Evolutionary conservation across 2,113 vertebrate species (phyloP).

Genomic region (Trochalopteron elliotii): DNA sequence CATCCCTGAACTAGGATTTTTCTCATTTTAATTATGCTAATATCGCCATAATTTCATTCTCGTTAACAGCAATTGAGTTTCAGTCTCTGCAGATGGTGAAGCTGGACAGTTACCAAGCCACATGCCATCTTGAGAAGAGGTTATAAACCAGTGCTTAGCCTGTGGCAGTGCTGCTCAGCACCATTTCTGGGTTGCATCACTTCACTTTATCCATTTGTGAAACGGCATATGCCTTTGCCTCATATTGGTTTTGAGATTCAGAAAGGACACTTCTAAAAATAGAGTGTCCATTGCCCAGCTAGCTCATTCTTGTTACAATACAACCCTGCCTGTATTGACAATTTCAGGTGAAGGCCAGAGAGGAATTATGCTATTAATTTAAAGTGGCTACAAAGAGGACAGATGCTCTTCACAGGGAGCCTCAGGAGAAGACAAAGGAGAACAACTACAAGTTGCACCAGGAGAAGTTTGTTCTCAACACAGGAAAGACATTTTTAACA

Average conservation of each 20-base stretch:
- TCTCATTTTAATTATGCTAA: slow-evolving; percentile 66
- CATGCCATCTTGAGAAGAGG: slow-evolving; percentile 14
- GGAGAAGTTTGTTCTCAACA: background rate
- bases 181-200: background rate
- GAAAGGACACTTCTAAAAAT: background rate
- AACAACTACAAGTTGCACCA: accelerated
- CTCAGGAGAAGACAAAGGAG: background rate
- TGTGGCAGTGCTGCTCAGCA: background rate
- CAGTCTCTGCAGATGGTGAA: slow-evolving; percentile 40
- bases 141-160: slow-evolving; percentile 1
- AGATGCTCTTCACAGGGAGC: background rate
- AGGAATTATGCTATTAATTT: background rate
- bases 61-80: slow-evolving; percentile 61
- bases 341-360: background rate
- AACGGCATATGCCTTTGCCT: background rate
- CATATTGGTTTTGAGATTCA: background rate
- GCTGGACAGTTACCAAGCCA: slow-evolving; percentile 36
- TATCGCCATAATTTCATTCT: slow-evolving; percentile 59
- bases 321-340: background rate
- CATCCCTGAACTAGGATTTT: slow-evolving; percentile 57
- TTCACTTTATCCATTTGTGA: background rate
- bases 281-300: background rate
- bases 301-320: background rate
- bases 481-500: background rate
- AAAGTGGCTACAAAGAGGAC: background rate